Base-by-base conservation (phyloP, 92 coral and sea anemone genomes). In the Epizoanthus stellaris region DNA sequence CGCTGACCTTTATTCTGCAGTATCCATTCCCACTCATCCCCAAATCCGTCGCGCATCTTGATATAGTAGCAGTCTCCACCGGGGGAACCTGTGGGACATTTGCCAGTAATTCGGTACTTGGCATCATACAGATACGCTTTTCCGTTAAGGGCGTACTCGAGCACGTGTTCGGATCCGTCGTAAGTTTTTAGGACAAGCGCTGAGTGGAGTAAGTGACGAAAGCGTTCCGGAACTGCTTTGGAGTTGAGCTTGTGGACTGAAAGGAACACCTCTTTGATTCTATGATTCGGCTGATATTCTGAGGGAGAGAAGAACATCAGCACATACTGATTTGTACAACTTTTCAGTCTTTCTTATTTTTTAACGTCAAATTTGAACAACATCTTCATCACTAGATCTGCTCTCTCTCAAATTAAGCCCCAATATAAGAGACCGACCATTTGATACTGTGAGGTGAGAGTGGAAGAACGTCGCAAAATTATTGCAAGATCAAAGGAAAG, bases 91-190 rank as follows among this genome's bases (percentile, higher is more conserved):
- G 81, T 84, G 75, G 52, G 86, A 45, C 34, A 62, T 64, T 36
- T 25, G 67, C 82, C 80, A 21, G 83, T 79, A 21, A 10, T 69
- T 42, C 11, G 82, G 80, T 56, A 79, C 72, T 58, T 87, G 3
- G 84, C 91, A 73, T 61, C 89, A 80, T 88, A 90, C 13, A 90
- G 74, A 30, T 81, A 85, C 6, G 86, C 89, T 39, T 85, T 87
- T 19, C 93, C 93, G 43, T 90, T 82, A n/a, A 76, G 71, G 0
- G 85, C 76, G 71, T 87, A 90, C 62, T 90, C 93, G 6, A 90
- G 88, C 19, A 90, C 73, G 83, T 87, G 88, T 6, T 86, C 75
- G 16, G 72, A 76, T 4, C 90, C 90, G 36, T 65, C 89, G 56
- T 75, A 75, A n/a, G 86, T 88, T 64, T 87, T 82, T 8, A 91